These are phyloP conservation scores for Drosophila bipectinata DNA, from an alignment of 1,140 invertebrate species.

Conservation along the genomic window DNA sequence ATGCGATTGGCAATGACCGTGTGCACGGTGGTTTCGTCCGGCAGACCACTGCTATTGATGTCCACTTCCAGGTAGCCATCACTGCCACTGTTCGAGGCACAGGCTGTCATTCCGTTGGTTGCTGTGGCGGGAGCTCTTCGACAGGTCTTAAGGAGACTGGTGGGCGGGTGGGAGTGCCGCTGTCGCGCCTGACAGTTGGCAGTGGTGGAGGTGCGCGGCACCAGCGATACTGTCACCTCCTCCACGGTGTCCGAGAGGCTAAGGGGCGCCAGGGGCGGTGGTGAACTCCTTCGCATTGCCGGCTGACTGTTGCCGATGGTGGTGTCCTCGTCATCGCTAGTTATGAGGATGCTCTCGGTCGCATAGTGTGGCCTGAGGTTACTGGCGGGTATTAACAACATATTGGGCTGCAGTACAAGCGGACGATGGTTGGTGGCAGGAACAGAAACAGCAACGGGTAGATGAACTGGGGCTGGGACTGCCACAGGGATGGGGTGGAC, in stretches of 20 bases:
- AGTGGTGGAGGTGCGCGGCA: slow-evolving; percentile 70
- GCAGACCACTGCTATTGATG: slow-evolving; percentile 48
- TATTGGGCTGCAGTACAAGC: slow-evolving; percentile 2
- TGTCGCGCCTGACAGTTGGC: slow-evolving; percentile 60
- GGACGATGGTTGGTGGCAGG: not conserved
- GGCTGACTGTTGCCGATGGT: not conserved
- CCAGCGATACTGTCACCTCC: slow-evolving; percentile 76
- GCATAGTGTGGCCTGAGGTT: not conserved
- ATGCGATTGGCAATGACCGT: slow-evolving; percentile 81
- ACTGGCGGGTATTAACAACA: slow-evolving; percentile 13
- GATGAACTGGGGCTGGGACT: not conserved
- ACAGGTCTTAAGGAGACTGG: slow-evolving; percentile 12
- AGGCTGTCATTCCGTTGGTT: slow-evolving; percentile 6
- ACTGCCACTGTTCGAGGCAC: slow-evolving; percentile 5
- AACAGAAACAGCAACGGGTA: not conserved
- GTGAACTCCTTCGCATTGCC: slow-evolving; percentile 26
- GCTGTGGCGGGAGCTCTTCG: slow-evolving; percentile 6
- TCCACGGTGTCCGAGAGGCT: slow-evolving; percentile 60
- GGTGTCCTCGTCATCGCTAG: slow-evolving; percentile 63
- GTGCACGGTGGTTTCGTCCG: slow-evolving; percentile 81
- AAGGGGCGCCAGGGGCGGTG: slow-evolving; percentile 63
- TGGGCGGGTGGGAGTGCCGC: slow-evolving; percentile 15
- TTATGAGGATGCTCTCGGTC: slow-evolving; percentile 71
- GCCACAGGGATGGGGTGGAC: not conserved
- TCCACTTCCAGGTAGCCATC: slow-evolving; percentile 52